Percentiles rank a stretch among this genome's conserved stretches.
phyloP scores from a whole-genome alignment of 1,140 invertebrate genomes.

The Formica selysi region DNA sequence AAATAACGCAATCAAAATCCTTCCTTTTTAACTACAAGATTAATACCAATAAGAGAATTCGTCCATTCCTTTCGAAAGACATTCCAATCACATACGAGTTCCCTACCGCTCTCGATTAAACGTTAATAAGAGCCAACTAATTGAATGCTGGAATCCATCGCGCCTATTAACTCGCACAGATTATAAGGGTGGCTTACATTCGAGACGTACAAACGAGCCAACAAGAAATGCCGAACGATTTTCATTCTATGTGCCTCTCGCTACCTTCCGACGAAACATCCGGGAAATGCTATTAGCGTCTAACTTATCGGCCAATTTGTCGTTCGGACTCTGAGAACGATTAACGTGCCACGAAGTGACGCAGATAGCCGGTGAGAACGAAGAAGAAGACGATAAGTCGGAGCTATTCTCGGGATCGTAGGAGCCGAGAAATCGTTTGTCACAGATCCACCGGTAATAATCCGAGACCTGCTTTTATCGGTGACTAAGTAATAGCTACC shows the following conservation, averaged over 20 bases:
- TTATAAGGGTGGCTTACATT: conserved; percentile 7
- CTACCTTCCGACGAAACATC: conserved; percentile 56
- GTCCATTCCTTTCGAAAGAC: neutral
- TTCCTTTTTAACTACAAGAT: neutral
- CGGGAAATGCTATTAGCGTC: conserved; percentile 77
- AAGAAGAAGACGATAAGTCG: conserved; percentile 52
- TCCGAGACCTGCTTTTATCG: conserved; percentile 73
- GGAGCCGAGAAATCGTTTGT: conserved; percentile 72
- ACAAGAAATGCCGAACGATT: conserved; percentile 53
- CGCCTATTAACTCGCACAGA: conserved; percentile 48
- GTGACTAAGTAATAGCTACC: conserved; percentile 80
- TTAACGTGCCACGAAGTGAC: conserved; percentile 67
- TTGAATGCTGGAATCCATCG: conserved; percentile 39
- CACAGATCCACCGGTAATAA: conserved; percentile 75
- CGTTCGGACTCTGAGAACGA: conserved; percentile 57
- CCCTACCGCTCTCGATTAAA: conserved; percentile 36
- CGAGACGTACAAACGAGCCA: neutral
- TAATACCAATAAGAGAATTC: neutral
- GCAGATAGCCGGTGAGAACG: conserved; percentile 30
- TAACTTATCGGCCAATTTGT: conserved; percentile 78
- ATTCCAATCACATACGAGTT: conserved; percentile 34
- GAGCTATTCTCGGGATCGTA: conserved; percentile 47
- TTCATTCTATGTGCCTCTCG: conserved; percentile 46
- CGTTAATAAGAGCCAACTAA: conserved; percentile 49
- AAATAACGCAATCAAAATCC: neutral